phyloP scores from a whole-genome alignment of 2,113 vertebrate species.

The Genyomyrus donnyi region DNA sequence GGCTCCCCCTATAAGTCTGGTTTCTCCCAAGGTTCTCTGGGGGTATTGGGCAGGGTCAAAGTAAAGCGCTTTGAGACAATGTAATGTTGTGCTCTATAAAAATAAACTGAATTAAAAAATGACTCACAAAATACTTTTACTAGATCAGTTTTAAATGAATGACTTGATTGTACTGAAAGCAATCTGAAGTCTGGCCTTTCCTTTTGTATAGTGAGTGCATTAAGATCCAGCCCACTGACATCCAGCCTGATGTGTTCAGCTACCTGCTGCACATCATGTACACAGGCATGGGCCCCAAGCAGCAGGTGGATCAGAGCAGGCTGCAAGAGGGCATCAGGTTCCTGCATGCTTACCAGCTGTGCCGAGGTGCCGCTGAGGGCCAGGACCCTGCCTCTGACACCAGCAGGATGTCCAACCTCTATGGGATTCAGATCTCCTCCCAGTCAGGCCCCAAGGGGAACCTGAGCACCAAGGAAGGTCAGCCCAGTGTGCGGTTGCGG shows the following conservation, averaged over 20 bases:
- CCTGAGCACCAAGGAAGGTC: slow-evolving; percentile 54
- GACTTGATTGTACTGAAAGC: background rate
- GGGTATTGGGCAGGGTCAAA: background rate
- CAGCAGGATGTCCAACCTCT: slow-evolving; percentile 84
- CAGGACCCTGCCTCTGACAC: slow-evolving; percentile 59
- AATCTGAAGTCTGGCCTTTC: background rate
- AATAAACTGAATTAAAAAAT: background rate
- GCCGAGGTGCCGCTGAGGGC: slow-evolving; percentile 66
- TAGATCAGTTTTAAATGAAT: background rate
- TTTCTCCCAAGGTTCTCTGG: background rate
- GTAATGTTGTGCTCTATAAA: background rate
- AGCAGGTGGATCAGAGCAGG: slow-evolving; percentile 78
- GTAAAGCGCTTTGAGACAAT: background rate
- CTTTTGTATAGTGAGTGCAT: slow-evolving; percentile 79
- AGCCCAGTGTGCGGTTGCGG: slow-evolving; percentile 34
- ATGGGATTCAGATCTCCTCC: slow-evolving; percentile 92
- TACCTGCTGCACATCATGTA: slow-evolving; percentile 98
- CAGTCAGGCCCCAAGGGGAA: slow-evolving; percentile 72
- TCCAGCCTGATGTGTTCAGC: slow-evolving; percentile 96
- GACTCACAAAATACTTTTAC: background rate
- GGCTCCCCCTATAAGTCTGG: background rate
- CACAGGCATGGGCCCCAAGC: slow-evolving; percentile 84
- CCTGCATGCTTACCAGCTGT: slow-evolving; percentile 90
- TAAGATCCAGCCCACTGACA: slow-evolving; percentile 95
- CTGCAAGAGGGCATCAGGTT: slow-evolving; percentile 93